Evolutionary conservation across 2,888 invertebrate species (phyloP).

Genomic region (Conomelus anceps): DNA sequence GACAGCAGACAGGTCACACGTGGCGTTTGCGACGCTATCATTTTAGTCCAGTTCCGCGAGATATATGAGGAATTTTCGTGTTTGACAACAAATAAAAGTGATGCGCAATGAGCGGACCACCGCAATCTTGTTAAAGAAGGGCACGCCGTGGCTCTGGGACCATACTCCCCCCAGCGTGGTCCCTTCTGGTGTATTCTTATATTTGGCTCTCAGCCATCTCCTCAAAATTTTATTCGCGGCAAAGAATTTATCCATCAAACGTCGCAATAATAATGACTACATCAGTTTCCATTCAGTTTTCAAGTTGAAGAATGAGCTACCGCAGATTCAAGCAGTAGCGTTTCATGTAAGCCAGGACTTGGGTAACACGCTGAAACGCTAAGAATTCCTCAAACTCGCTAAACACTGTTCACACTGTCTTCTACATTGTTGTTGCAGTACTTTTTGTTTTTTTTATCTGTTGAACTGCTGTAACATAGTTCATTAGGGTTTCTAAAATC

Average conservation of each 20-base stretch:
- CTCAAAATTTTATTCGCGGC: neutral
- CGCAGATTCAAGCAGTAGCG: too few species aligned
- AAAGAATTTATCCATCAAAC: neutral
- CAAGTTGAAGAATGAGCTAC: neutral
- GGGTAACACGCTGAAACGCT: too few species aligned
- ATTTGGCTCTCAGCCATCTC: slow-evolving; percentile 3
- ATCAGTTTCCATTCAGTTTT: neutral
- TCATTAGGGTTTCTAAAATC: too few species aligned
- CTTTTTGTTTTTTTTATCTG: too few species aligned
- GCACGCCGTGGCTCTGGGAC: neutral
- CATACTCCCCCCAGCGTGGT: neutral
- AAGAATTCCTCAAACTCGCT: too few species aligned
- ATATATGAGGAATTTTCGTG: too few species aligned
- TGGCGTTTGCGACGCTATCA: neutral
- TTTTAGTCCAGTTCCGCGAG: neutral
- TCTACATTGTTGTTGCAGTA: too few species aligned
- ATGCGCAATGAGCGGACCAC: neutral
- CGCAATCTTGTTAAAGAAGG: neutral
- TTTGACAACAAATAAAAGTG: neutral
- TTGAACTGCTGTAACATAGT: too few species aligned
- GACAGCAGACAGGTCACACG: neutral
- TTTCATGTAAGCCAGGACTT: too few species aligned
- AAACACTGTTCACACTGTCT: too few species aligned
- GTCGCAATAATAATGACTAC: neutral
- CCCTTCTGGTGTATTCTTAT: slow-evolving; percentile 2